Percentiles rank a stretch among this genome's conserved stretches.
phyloP scores from a whole-genome alignment of 2,888 invertebrate species.

The Drosophila mimica region DNA sequence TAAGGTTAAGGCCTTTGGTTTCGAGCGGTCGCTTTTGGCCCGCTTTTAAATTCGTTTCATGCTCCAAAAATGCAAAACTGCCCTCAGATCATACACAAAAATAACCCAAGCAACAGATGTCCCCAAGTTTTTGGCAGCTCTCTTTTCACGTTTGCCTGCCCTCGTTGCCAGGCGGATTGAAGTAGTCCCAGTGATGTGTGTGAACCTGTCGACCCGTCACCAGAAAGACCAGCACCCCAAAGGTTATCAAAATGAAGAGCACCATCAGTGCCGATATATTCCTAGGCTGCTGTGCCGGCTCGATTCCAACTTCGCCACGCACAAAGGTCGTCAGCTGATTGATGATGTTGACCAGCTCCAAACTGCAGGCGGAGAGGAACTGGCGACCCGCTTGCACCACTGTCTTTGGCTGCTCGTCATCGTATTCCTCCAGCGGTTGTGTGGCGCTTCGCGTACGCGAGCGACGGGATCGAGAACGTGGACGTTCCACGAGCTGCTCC shows the following conservation, averaged over 20 bases:
- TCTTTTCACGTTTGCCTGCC: constrained; percentile 80
- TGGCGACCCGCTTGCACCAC: constrained; percentile 90
- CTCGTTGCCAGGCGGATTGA: constrained; percentile 91
- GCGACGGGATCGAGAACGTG: constrained; percentile 84
- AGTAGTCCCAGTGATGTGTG: constrained; percentile 95
- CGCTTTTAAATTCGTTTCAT: constrained; percentile 79
- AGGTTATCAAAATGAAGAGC: constrained; percentile 91
- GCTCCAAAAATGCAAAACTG: constrained; percentile 82
- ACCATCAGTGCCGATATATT: constrained; percentile 91
- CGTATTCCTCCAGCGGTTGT: constrained; percentile 83
- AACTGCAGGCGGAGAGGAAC: constrained; percentile 89
- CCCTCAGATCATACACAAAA: constrained; percentile 48
- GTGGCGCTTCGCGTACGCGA: constrained; percentile 82
- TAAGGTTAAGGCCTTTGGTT: constrained; percentile 76
- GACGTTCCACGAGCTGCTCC: constrained; percentile 86
- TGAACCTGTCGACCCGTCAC: constrained; percentile 91
- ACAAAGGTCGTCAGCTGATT: constrained; percentile 89
- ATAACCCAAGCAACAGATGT: constrained; percentile 36
- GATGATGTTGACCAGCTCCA: constrained; percentile 88
- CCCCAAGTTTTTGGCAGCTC: constrained; percentile 39
- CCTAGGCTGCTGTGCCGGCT: constrained; percentile 85
- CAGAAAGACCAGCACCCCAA: constrained; percentile 91
- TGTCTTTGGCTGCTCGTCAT: constrained; percentile 87
- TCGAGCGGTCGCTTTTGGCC: constrained; percentile 67
- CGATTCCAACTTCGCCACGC: constrained; percentile 84